Evolutionary conservation across 1,140 invertebrate species (phyloP).

Genomic region (Micrasema minimum): DNA sequence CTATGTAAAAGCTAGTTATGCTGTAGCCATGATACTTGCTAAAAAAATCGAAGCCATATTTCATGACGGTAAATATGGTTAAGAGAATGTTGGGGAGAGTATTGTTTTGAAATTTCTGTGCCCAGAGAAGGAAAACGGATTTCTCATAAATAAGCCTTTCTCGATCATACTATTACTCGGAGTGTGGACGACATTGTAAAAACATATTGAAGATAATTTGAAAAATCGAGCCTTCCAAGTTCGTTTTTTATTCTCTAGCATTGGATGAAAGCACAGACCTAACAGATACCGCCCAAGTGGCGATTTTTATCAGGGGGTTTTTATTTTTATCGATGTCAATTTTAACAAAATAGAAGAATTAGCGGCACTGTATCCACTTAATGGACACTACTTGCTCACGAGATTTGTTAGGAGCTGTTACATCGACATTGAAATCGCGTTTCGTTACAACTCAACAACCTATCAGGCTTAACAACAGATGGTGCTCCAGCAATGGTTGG

Average conservation of each 20-base stretch:
- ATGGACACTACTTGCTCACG: constrained; percentile 55
- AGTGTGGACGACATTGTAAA: constrained; percentile 55
- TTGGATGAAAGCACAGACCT: constrained; percentile 57
- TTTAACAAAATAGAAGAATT: constrained; percentile 57
- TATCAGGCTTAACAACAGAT: constrained; percentile 56
- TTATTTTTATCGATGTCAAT: constrained; percentile 50
- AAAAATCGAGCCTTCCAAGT: constrained; percentile 49
- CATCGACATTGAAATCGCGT: constrained; percentile 38
- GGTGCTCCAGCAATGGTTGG: constrained; percentile 56
- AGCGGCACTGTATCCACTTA: constrained; percentile 51
- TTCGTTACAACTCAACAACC: constrained; percentile 42
- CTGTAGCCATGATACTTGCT: constrained; percentile 53
- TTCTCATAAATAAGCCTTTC: constrained; percentile 53
- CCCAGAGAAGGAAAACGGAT: constrained; percentile 54
- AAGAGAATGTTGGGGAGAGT: constrained; percentile 55
- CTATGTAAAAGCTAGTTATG: constrained; percentile 51
- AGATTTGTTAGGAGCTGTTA: constrained; percentile 55
- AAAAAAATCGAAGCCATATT: constrained; percentile 55
- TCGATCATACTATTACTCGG: constrained; percentile 54
- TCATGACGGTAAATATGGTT: constrained; percentile 55
- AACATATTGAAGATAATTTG: constrained; percentile 51
- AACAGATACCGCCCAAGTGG: constrained; percentile 55
- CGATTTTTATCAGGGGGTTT: constrained; percentile 56
- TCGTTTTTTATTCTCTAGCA: constrained; percentile 56
- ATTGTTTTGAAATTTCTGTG: constrained; percentile 53